These are phyloP conservation scores for Achroia grisella DNA, from an alignment of 1,140 invertebrate genomes.

Conservation along the genomic window DNA sequence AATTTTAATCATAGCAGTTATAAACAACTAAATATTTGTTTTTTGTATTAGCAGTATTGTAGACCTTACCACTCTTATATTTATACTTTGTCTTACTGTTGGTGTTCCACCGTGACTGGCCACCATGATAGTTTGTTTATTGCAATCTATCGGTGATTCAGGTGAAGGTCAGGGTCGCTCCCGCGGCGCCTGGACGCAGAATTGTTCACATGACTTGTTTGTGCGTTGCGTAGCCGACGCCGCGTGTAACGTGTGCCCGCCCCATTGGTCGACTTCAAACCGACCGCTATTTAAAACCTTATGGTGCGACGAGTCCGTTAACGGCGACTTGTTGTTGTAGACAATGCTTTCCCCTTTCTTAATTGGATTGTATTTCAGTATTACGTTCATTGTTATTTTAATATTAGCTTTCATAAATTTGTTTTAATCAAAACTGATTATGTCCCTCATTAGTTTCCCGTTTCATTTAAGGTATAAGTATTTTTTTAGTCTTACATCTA, in stretches of 20 bases:
- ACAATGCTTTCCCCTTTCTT: background rate
- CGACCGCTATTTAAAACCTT: background rate
- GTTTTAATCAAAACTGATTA: too few species aligned
- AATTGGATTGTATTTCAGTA: too few species aligned
- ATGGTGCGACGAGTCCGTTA: background rate
- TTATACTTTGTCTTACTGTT: background rate
- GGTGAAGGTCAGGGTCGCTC: conserved; percentile 50
- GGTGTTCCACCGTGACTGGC: background rate
- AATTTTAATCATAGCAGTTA: too few species aligned
- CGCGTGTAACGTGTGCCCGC: conserved; percentile 26
- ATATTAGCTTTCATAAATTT: too few species aligned
- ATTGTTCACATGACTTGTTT: conserved; percentile 39
- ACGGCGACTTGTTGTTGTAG: background rate
- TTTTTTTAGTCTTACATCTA: too few species aligned
- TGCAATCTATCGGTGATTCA: conserved; percentile 4
- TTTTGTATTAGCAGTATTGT: too few species aligned
- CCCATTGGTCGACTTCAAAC: conserved; percentile 31
- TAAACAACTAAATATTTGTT: too few species aligned
- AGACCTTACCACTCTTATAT: too few species aligned
- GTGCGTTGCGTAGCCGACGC: conserved; percentile 6
- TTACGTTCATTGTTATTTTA: too few species aligned
- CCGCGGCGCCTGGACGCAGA: conserved; percentile 25
- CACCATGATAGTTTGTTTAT: background rate
- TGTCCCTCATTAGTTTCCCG: too few species aligned
- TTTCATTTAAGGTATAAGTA: too few species aligned